Evolutionary conservation across 2,888 invertebrate species (phyloP).

Genomic region (Aphidoletes aphidimyza): DNA sequence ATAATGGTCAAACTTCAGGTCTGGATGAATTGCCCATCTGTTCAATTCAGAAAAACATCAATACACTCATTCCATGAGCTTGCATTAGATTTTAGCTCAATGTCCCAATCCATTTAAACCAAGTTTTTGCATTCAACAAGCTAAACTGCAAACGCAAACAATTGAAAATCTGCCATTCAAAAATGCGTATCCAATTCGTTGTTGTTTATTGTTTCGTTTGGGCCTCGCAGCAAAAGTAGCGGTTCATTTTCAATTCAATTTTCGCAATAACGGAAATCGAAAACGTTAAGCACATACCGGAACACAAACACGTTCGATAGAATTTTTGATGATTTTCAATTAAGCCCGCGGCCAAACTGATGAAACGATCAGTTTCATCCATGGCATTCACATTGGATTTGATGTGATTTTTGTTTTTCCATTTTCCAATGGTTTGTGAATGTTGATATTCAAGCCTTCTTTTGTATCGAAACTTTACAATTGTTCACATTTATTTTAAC

Average conservation of each 20-base stretch:
- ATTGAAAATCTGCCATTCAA: too few relatives aligned
- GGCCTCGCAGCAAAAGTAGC: neutral
- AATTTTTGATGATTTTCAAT: conserved; percentile 46
- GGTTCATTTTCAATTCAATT: conserved; percentile 20
- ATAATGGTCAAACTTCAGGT: too few relatives aligned
- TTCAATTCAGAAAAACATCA: too few relatives aligned
- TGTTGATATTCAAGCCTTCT: neutral
- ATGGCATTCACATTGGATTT: too few relatives aligned
- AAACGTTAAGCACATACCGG: conserved; percentile 43
- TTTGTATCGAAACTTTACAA: neutral
- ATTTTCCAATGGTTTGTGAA: too few relatives aligned
- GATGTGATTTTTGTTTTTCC: too few relatives aligned
- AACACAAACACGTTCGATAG: conserved; percentile 25
- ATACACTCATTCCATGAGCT: too few relatives aligned
- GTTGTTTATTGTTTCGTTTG: too few relatives aligned
- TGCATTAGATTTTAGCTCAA: too few relatives aligned
- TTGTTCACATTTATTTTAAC: neutral
- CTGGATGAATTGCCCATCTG: too few relatives aligned
- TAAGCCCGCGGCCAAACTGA: conserved; percentile 3
- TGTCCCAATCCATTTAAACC: too few relatives aligned
- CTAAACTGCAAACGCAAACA: neutral
- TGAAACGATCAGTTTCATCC: neutral
- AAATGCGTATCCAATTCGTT: too few relatives aligned
- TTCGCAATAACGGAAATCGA: neutral
- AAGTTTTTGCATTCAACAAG: conserved; percentile 14